phyloP scores from a whole-genome alignment of 2,797 vertebrate genomes.

The Tachyglossus aculeatus region DNA sequence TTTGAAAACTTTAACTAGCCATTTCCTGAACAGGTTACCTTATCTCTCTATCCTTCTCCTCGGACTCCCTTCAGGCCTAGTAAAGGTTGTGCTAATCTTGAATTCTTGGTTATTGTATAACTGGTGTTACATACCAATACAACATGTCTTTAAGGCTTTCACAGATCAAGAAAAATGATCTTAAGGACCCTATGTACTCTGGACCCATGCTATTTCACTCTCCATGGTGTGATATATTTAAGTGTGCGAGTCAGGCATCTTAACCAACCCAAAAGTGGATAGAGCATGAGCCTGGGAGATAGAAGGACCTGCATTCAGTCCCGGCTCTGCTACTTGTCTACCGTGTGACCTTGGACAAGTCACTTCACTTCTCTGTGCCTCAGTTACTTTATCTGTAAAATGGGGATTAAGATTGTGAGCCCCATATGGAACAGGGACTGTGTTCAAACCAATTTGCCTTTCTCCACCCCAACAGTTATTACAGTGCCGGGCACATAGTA shows the following conservation, averaged over 20 bases:
- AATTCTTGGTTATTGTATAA: constrained; percentile 62
- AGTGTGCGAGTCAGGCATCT: not conserved
- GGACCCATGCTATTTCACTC: not conserved
- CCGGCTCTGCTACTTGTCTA: no score
- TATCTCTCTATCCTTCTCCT: not conserved
- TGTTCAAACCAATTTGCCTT: no score
- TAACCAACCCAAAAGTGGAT: no score
- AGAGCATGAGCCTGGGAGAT: no score
- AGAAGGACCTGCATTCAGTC: no score
- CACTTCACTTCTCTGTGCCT: no score
- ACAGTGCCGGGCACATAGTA: no score
- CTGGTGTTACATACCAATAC: constrained; percentile 32
- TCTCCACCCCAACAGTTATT: no score
- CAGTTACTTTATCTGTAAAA: no score
- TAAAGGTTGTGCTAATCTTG: constrained; percentile 18
- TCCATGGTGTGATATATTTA: not conserved
- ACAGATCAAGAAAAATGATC: constrained; percentile 8
- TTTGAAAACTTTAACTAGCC: not conserved
- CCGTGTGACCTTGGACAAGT: no score
- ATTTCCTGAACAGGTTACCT: not conserved
- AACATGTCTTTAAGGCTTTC: constrained; percentile 37
- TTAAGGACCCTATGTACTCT: not conserved
- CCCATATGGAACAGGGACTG: no score
- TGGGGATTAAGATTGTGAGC: no score
- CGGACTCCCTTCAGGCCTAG: not conserved